Evolutionary conservation across 2,888 invertebrate genomes (phyloP), one percentile per base, ranked within the genome.

Genomic region (Melanargia galathea): DNA sequence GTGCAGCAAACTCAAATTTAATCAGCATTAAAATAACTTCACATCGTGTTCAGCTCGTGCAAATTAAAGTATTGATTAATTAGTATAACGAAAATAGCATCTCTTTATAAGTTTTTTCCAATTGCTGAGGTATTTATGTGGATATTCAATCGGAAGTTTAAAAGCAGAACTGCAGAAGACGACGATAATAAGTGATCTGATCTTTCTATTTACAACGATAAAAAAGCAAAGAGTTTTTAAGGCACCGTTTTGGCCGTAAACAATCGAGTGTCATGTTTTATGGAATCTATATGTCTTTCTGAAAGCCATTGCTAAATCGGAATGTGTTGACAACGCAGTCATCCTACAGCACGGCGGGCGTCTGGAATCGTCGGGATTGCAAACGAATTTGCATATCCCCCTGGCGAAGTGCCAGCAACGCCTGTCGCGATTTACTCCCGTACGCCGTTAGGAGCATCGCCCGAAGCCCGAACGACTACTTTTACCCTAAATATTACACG

Each of bases 331-430:
- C 79, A 81, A 68, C 70, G 68, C 71, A 72, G 73, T 72, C 75
- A 72, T 73, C 74, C 73, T 70, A 75, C 60, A 38, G 63, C 43
- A 35, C 43, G 16, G 43, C 55, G 49, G 60, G 45, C 61, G 67
- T 65, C 65, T 79, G 82, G 76, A 82, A 73, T 73, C 73, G 76
- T 74, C 75, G 77, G 72, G 76, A 81, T 79, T 83, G 83, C 83
- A 82, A 82, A 86, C 85, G 81, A 86, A 82, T 86, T 79, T 87
- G 87, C 88, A 87, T 82, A 77, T 80, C 81, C 71, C 66, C 62
- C 73, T 88, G 89, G 88, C 86, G 59, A 2, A 13, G 18, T 55
- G 84, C 88, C 89, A 87, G 78, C 64, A 64, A 51, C 10, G 78
- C 73, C 74, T 76, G 81, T 76, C 75, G 78, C 75, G 58, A 57